Evolutionary conservation across 2,797 vertebrate species (phyloP), one percentile per base, ranked within the genome.

Genomic region (Cyclopterus lumpus): DNA sequence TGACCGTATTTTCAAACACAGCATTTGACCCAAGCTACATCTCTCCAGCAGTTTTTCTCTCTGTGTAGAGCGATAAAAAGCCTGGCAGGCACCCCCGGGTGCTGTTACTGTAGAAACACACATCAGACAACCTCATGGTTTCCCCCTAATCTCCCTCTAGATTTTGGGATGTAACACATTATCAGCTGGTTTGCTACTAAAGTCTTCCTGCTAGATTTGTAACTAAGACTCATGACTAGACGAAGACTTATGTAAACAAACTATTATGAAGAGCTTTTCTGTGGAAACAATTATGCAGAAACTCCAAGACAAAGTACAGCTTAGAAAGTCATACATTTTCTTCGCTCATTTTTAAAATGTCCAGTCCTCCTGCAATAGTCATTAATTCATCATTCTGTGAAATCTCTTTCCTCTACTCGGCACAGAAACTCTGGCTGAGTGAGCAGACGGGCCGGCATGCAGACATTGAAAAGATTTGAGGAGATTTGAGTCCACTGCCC

Each of bases 161-260:
- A 63, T 75, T 12, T 49, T 16, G 0, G 73, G 24, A 61, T 54
- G 51, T 67, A 60, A 79, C 34, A 46, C 76, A 83, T 77, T 38
- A 84, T 79, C 84, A 86, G 75, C 83, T 80, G 80, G 38, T 28
- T 68, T 28, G 18, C 73, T 64, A 54, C 69, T 73, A 60, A 68
- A 8, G 71, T 67, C 59, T 67, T 74, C 63, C 67, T 71, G 66
- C 42, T 80, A 34, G 28, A 67, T 36, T 66, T 44, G 15, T 9
- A 24, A 22, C 40, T 26, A 3, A 14, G 57, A 51, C n/a, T 34
- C 16, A 7, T 8, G n/a, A 28, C 38, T 44, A 6, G 8, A 68
- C 22, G 36, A 3, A 42, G 51, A 62, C 54, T 61, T 69, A 1
- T 55, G 53, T 60, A 75, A 81, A 72, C 62, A 81, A 69, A 77